phyloP scores from a whole-genome alignment of 1,140 invertebrate genomes.

The Tetramorium simillimum region DNA sequence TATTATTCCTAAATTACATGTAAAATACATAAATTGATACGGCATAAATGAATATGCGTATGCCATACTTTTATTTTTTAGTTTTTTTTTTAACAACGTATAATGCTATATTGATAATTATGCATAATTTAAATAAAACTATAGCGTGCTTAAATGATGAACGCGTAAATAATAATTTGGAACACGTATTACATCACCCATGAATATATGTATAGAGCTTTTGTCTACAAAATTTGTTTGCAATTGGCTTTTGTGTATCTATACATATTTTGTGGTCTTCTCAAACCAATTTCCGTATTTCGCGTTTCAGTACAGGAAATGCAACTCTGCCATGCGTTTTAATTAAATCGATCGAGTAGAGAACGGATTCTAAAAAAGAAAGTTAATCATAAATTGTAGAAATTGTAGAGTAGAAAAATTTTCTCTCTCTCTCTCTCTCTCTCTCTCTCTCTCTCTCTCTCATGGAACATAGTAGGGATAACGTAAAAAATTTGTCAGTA shows the following conservation, averaged over 20 bases:
- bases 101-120: background rate
- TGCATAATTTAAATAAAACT: background rate
- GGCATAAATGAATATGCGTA: too few relatives aligned
- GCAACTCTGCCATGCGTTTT: background rate
- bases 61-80: too few relatives aligned
- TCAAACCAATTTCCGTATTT: conserved; percentile 4
- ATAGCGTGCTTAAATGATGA: conserved; percentile 1
- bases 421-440: too few relatives aligned
- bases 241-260: background rate
- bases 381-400: conserved; percentile 10
- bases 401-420: background rate
- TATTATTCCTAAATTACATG: background rate
- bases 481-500: background rate
- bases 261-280: background rate
- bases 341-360: background rate
- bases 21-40: background rate
- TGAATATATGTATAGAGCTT: background rate
- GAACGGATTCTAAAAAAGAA: background rate
- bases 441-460: too few relatives aligned
- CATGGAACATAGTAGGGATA: background rate
- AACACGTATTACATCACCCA: background rate
- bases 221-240: conserved; percentile 20
- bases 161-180: background rate
- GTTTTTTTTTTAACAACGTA: background rate
- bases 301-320: background rate